A percentile compares a stretch with the other conserved stretches of the same genome.
Evolutionary conservation across 2,797 vertebrate species (phyloP).

Genomic region (Cephalopachus bancanus): DNA sequence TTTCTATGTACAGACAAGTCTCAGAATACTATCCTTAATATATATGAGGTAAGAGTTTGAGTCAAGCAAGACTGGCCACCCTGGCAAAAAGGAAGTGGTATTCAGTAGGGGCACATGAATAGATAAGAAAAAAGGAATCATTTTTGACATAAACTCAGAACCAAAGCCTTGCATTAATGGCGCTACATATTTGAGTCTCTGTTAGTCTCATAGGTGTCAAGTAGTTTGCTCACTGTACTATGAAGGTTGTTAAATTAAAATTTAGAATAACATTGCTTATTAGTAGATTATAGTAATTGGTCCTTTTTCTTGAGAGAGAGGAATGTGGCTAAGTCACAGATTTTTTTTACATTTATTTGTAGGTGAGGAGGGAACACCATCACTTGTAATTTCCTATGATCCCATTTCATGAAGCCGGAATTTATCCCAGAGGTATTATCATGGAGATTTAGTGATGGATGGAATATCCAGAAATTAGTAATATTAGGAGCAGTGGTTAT

Average conservation of each 20-base stretch:
- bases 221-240: not conserved
- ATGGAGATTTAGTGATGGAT: not conserved
- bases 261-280: conserved; percentile 24
- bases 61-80: not conserved
- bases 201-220: not conserved
- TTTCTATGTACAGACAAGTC: conserved; percentile 17
- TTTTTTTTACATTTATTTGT: not conserved
- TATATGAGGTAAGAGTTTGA: not conserved
- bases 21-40: conserved; percentile 10
- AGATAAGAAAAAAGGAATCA: not conserved
- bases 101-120: not conserved
- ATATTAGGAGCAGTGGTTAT: not conserved
- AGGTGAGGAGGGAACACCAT: not conserved
- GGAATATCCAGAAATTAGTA: not conserved
- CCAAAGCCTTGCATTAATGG: not conserved
- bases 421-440: not conserved
- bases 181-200: not conserved
- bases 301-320: not conserved
- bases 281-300: not conserved
- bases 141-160: not conserved
- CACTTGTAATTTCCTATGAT: not conserved
- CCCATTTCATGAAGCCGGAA: conserved; percentile 23
- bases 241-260: conserved; percentile 13
- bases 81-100: not conserved
- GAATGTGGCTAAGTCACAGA: not conserved